phyloP scores from a whole-genome alignment of 2,113 vertebrate species.

The Misgurnus mizolepis region DNA sequence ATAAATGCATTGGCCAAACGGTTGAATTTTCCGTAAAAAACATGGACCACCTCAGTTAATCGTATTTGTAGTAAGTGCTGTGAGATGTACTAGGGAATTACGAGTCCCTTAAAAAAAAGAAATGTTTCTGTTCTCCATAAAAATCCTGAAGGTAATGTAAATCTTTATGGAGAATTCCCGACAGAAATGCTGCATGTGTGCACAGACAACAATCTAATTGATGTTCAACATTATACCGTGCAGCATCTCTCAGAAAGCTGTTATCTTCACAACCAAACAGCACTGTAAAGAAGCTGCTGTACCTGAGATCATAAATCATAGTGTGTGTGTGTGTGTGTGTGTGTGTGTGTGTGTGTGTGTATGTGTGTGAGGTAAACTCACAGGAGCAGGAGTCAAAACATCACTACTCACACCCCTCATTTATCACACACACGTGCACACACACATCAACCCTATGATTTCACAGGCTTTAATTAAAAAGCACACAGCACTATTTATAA shows the following conservation, averaged over 20 bases:
- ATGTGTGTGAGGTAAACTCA: constrained; percentile 50
- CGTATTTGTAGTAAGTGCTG: no score
- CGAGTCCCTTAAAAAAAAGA: background rate
- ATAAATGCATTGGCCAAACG: no score
- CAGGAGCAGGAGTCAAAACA: constrained; percentile 49
- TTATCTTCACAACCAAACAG: constrained; percentile 51
- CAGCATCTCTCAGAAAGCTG: background rate
- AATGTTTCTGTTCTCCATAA: background rate
- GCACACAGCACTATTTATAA: constrained; percentile 52
- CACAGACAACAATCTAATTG: constrained; percentile 32
- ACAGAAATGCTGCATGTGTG: constrained; percentile 7
- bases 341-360: no score
- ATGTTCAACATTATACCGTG: constrained; percentile 37
- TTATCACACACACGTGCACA: constrained; percentile 39
- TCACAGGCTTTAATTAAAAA: constrained; percentile 57
- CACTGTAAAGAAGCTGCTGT: constrained; percentile 26
- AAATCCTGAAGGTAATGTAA: background rate
- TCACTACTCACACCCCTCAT: constrained; percentile 44
- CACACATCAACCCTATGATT: constrained; percentile 39
- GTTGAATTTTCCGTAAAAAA: no score
- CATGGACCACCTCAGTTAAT: no score
- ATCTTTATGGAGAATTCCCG: background rate
- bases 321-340: no score
- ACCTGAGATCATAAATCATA: constrained; percentile 48
- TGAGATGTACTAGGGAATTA: background rate